Base-by-base conservation (phyloP, 2,113 vertebrate genomes). In the Anseranas semipalmata region DNA sequence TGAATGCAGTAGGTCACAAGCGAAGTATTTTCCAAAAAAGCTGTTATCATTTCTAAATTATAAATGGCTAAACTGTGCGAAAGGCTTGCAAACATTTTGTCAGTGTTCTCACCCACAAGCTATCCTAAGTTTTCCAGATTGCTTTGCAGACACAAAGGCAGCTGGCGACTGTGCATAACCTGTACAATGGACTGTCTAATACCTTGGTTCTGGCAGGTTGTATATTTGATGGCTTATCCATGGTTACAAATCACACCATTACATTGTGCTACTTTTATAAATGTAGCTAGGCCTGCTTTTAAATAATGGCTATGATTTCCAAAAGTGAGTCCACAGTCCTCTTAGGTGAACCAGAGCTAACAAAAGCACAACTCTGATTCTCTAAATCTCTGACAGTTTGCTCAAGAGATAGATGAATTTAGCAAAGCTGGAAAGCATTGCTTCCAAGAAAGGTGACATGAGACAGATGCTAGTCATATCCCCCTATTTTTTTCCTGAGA, bases 41-140 rank as follows among this genome's bases (percentile, higher is more conserved):
- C 85, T 90, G 53, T 91, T 97, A 95, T 85, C 53, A 70, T 87
- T 94, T 85, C 91, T 78, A 89, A 93, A 81, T 89, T 92, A 75
- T 70, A 72, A 72, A 66, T 78, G 82, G 62, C 43, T 71, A 72
- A 94, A 66, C 0, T 1, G 85, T 2, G 50, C 58, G 78, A 92
- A 85, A 94, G 46, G 35, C 52, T 72, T 52, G 63, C 48, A 90
- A 75, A 84, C 33, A 25, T 90, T 95, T 87, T 74, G 62, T 58
- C 30, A 0, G 43, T 28, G 59, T 10, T 95, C 12, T 45, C 75
- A 62, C 46, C 55, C 82, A 48, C 45, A 32, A 17, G 70, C 19
- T 22, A 0, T 32, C 60, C 24, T 35, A 67, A 20, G 19, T 73
- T 72, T n/a, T 67, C 65, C 60, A 73, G 71, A 68, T 55, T 70